These are phyloP conservation scores for Sesia bembeciformis DNA, from an alignment of 2,888 invertebrate genomes.

Conservation along the genomic window DNA sequence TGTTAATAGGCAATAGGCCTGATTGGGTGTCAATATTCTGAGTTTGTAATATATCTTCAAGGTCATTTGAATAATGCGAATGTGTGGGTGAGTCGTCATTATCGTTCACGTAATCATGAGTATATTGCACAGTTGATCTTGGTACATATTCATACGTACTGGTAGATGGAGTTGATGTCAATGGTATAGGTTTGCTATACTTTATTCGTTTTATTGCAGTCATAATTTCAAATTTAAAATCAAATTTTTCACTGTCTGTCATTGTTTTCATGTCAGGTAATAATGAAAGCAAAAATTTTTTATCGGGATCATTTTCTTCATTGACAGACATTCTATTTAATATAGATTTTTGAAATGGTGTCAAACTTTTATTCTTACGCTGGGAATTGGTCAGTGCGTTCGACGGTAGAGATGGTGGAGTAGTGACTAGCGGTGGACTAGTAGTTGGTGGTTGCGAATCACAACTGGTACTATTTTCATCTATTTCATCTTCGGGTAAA, in stretches of 20 bases:
- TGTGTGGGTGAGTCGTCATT: conserved; percentile 4
- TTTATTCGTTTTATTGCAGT: too few relatives aligned
- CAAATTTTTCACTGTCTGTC: too few relatives aligned
- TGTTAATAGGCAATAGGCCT: conserved; percentile 1
- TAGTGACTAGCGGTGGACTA: conserved; percentile 5
- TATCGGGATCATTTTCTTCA: too few relatives aligned
- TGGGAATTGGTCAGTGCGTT: conserved; percentile 3
- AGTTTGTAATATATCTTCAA: conserved; percentile 4
- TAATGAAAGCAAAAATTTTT: too few relatives aligned
- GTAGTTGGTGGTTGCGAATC: conserved; percentile 7
- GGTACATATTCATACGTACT: conserved; percentile 6
- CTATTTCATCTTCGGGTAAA: conserved; percentile 6
- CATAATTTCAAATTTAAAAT: too few relatives aligned
- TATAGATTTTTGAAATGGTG: conserved; percentile 9
- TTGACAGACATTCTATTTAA: too few relatives aligned
- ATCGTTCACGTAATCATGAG: conserved; percentile 2
- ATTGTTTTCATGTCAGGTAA: too few relatives aligned
- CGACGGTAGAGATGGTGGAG: conserved; percentile 3
- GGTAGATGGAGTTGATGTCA: conserved; percentile 4
- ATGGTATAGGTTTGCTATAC: conserved; percentile 3
- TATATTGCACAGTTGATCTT: conserved; percentile 6
- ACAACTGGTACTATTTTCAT: conserved; percentile 8
- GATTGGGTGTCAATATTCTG: conserved; percentile 5
- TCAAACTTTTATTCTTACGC: conserved; percentile 3
- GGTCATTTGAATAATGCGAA: conserved; percentile 4